phyloP scores from a whole-genome alignment of 1,140 invertebrate genomes.

The Chrysopa pallens region DNA sequence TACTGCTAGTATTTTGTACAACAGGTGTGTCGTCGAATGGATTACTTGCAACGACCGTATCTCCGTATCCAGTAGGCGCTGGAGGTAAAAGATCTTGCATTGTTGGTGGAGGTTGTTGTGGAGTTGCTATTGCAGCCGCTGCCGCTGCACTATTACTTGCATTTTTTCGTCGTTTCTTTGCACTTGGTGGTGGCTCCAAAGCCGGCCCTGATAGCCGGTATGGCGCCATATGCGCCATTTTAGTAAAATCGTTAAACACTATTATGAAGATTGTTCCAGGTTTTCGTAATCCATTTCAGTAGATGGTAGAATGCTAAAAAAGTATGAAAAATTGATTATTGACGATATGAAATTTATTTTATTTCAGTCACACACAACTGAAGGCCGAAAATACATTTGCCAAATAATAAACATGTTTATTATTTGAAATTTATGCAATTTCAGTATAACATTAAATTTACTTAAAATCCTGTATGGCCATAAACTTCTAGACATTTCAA shows the following conservation, averaged over 20 bases:
- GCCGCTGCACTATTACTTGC: conserved; percentile 23
- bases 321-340: too few relatives aligned
- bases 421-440: too few relatives aligned
- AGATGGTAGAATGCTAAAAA: too few relatives aligned
- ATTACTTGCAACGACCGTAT: conserved; percentile 86
- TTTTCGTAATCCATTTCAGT: too few relatives aligned
- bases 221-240: conserved; percentile 49
- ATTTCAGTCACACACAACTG: too few relatives aligned
- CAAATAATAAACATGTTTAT: too few relatives aligned
- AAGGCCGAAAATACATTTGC: too few relatives aligned
- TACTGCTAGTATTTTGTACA: conserved; percentile 35
- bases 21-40: conserved; percentile 86
- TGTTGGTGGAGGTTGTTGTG: conserved; percentile 35
- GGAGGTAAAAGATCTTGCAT: conserved; percentile 66
- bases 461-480: too few relatives aligned
- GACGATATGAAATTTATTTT: too few relatives aligned
- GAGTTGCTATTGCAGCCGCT: conserved; percentile 24
- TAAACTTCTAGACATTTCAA: too few relatives aligned
- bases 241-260: not conserved
- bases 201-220: conserved; percentile 46
- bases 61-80: conserved; percentile 69
- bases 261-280: too few relatives aligned
- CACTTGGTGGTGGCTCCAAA: conserved; percentile 36
- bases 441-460: too few relatives aligned
- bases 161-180: conserved; percentile 49